Base-by-base conservation (phyloP, 2,888 invertebrate species). In the Tetramorium bicarinatum region DNA sequence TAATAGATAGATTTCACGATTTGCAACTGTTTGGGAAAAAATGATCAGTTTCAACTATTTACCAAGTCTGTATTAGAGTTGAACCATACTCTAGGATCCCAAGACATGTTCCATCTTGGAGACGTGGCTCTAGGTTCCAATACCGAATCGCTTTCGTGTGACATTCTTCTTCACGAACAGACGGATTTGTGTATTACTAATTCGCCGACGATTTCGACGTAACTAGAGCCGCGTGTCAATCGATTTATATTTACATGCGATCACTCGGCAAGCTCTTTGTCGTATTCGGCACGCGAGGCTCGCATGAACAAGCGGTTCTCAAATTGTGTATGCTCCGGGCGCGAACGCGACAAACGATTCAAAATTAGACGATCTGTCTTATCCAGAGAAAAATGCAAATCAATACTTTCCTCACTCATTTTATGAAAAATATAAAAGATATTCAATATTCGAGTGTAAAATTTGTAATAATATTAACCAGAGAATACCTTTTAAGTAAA, bases 201-300 rank as follows among this genome's bases (percentile, higher is more conserved):
- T 52, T 76, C 49, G 38, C 7, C 18, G 25, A 49, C 25, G 66
- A 77, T 69, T 77, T 77, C 29, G n/a, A 54, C 41, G 25, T 25
- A 25, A 25, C 25, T 41, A 67, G 41, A 52, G 41, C 13, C 29
- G 69, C 15, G 18, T 38, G 9, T 54, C 54, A 21, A 15, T 1
- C 75, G 64, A 34, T 25, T 41, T 54, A 38, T 77, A 54, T 77
- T 77, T 77, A 77, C 69, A 54, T 41, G n/a, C 25, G 52, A 62
- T 61, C 21, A 25, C 13, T 54, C 67, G 9, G n/a, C 25, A 67
- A 38, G 18, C 21, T 13, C 21, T 18, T 66, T 67, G 52, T 66
- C 25, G 13, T 52, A 74, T 59, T 61, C 44, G 21, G n/a, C 25
- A 52, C 25, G 66, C 13, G 25, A 41, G 25, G 25, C 29, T 61